Evolutionary conservation across 2,113 vertebrate genomes (phyloP).

Genomic region (Haemorhous mexicanus): DNA sequence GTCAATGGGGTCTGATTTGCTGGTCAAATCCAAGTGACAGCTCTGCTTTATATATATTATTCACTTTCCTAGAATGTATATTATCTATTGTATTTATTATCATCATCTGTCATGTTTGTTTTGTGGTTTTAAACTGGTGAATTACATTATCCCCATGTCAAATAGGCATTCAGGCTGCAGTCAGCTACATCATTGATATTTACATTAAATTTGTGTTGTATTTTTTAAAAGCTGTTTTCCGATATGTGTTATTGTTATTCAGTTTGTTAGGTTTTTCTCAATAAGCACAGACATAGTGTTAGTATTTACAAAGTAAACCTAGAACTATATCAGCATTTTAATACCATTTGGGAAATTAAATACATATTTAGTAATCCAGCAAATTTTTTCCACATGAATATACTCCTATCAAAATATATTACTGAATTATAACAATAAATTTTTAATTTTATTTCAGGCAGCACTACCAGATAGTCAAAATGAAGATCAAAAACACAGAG

Average conservation of each 20-base stretch:
- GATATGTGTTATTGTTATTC: not conserved
- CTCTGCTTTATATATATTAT: not conserved
- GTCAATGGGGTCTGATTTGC: not conserved
- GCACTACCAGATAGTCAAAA: constrained; percentile 31
- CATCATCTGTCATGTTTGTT: not conserved
- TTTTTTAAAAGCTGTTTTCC: not conserved
- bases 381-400: not conserved
- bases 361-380: not conserved
- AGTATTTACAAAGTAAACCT: not conserved
- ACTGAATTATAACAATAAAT: not conserved
- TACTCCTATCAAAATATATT: not conserved
- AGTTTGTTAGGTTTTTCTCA: not conserved
- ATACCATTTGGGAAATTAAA: not conserved
- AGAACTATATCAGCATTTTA: not conserved
- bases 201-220: not conserved
- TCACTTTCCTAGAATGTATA: not conserved
- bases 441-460: constrained; percentile 21
- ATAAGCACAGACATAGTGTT: not conserved
- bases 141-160: not conserved
- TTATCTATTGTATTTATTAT: not conserved
- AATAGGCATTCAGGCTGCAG: not conserved
- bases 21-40: not conserved
- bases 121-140: not conserved
- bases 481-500: constrained; percentile 66
- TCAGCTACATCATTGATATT: not conserved